Conservation (phyloP, 2,113 vertebrate species). For the Daphoenositta chrysoptera region DNA sequence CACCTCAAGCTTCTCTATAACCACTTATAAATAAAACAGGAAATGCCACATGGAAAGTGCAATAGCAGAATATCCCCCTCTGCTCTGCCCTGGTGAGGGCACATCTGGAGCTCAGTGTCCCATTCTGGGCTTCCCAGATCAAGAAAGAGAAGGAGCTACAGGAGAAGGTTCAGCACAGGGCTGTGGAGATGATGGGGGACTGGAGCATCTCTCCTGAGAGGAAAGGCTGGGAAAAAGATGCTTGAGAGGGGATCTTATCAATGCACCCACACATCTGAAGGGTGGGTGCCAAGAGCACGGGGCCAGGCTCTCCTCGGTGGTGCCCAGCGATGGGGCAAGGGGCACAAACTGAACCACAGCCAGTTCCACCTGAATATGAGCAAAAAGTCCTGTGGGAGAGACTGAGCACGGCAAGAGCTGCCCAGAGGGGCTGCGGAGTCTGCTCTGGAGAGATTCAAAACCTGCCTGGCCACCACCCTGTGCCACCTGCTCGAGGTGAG, state of each 20-base stretch:
- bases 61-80: accelerated
- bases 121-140: accelerated
- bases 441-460: not conserved
- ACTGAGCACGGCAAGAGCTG: not conserved
- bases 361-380: not conserved
- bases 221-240: not conserved
- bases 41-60: not conserved
- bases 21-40: not conserved
- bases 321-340: not conserved
- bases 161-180: accelerated
- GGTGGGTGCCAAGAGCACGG: not conserved
- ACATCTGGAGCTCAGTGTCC: not conserved
- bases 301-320: not conserved
- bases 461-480: not conserved
- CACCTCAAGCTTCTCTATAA: accelerated
- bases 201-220: not conserved
- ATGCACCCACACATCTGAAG: accelerated
- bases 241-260: not conserved
- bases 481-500: not conserved
- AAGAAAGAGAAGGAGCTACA: not conserved
- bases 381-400: not conserved
- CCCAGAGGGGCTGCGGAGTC: not conserved
- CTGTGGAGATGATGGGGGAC: not conserved
- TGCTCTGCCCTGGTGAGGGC: not conserved
- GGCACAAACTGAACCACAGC: too few relatives aligned